Base-by-base conservation (phyloP, 2,113 vertebrate species). In the Sardina pilchardus region DNA sequence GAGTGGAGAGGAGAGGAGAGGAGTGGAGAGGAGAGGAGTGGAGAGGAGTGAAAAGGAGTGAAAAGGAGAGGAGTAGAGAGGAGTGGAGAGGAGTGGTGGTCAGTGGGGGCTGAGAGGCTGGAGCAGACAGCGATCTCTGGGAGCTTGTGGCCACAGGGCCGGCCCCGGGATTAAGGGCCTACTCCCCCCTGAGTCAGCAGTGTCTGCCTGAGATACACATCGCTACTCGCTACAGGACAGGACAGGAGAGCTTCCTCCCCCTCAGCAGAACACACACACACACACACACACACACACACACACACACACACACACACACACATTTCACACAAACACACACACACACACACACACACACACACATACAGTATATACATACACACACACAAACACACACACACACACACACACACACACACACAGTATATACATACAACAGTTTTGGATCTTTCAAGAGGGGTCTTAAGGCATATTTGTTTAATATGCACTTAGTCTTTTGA, bases 191-290 rank as follows among this genome's bases (percentile, higher is more conserved):
- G n/a, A 71, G 26, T 71, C 63, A 71, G 63, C 63, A 71, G 63
- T 71, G 63, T 71, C 63, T 71, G 63, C 63, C 63, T 71, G 8
- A 34, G 63, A 71, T 71, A 71, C 63, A 71, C 63, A 71, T 71
- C 63, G n/a, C 63, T 71, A 71, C 63, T 71, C 63, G n/a, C 63
- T 71, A 71, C 63, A 71, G n/a, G 14, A 71, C 63, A 63, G 19
- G 14, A 8, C 14, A 26, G 2, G n/a, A 71, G 63, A 71, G 1
- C 63, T 30, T 26, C 30, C 63, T 71, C 6, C n/a, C 21, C 63
- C 26, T 71, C 63, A 71, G n/a, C n/a, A 71, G n/a, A 30, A n/a
- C 4, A 63, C 21, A 63, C 1, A 63, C 59, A 24, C 59, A 63
- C 53, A 59, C 53, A 59, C 14, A 21, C 21, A 59, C 53, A 47